Evolutionary conservation across 30 jellyfish, hydroid and myxozoan genomes (phyloP).

Genomic region (Turritopsis rubra): DNA sequence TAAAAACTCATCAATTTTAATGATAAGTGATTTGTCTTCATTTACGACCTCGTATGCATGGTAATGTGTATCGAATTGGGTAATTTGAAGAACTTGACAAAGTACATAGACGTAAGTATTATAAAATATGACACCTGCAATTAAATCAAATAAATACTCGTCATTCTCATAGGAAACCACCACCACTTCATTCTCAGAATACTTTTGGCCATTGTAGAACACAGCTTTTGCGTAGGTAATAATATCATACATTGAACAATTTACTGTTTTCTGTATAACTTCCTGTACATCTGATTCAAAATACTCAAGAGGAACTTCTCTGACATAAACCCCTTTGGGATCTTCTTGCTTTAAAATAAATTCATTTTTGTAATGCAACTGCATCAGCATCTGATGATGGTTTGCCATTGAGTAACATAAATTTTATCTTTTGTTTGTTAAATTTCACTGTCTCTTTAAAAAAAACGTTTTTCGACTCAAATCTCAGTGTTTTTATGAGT

Average conservation of each 20-base stretch:
- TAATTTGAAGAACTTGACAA: conserved; percentile 12
- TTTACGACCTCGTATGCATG: conserved; percentile 30
- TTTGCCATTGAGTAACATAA: neutral
- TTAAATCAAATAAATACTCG: conserved; percentile 20
- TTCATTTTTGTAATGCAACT: neutral
- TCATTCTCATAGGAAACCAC: neutral
- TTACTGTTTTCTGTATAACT: neutral
- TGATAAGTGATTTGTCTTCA: no score
- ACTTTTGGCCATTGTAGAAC: neutral
- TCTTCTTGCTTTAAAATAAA: neutral
- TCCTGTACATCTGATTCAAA: neutral
- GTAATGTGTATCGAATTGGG: neutral
- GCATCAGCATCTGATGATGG: neutral
- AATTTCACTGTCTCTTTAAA: neutral
- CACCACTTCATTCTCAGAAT: neutral
- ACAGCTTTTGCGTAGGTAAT: neutral
- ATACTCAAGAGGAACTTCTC: neutral
- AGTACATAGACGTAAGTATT: conserved; percentile 14
- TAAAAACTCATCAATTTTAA: no score
- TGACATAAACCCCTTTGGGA: neutral
- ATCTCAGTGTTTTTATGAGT: conserved; percentile 14
- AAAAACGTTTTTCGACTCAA: conserved; percentile 2
- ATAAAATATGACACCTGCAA: neutral
- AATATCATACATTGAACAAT: neutral
- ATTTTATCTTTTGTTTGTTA: neutral